These are phyloP conservation scores for Fopius arisanus DNA, from an alignment of 1,140 invertebrate genomes.

Conservation along the genomic window DNA sequence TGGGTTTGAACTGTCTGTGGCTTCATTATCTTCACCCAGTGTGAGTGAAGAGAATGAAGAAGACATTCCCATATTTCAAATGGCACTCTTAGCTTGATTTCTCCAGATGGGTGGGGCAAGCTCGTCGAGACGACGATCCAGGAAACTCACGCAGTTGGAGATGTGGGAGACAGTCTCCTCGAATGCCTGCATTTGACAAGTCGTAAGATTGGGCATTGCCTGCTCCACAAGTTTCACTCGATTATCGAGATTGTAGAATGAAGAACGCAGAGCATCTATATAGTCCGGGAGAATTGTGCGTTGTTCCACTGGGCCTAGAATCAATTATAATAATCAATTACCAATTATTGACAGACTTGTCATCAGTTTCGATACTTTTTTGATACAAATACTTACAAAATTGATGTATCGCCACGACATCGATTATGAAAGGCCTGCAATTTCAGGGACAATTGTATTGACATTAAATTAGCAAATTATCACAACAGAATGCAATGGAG, in stretches of 20 bases:
- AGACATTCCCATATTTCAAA: constrained; percentile 19
- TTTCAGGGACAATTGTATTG: not conserved
- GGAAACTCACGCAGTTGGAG: constrained; percentile 49
- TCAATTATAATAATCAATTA: not conserved
- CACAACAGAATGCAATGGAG: too few species aligned
- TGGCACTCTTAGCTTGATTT: constrained; percentile 36
- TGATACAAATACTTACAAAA: constrained; percentile 49
- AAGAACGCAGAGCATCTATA: constrained; percentile 47
- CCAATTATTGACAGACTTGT: too few species aligned
- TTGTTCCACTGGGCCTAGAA: constrained; percentile 49
- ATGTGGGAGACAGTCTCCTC: constrained; percentile 48
- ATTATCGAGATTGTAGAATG: constrained; percentile 48
- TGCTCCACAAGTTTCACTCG: constrained; percentile 42
- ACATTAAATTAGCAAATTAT: too few species aligned
- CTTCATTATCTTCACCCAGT: not conserved
- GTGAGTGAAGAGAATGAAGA: not conserved
- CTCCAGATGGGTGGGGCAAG: constrained; percentile 52
- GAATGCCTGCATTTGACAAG: constrained; percentile 41
- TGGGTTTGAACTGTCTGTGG: not conserved
- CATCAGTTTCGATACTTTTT: not conserved
- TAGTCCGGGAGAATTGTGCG: constrained; percentile 49
- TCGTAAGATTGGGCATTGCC: constrained; percentile 38
- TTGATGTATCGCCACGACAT: constrained; percentile 54
- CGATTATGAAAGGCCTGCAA: constrained; percentile 53
- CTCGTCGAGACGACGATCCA: constrained; percentile 53